A percentile compares a stretch with the other conserved stretches of the same genome.
Conservation (phyloP, 53 echinoderm and acorn worm genomes). For the Crossaster papposus region DNA sequence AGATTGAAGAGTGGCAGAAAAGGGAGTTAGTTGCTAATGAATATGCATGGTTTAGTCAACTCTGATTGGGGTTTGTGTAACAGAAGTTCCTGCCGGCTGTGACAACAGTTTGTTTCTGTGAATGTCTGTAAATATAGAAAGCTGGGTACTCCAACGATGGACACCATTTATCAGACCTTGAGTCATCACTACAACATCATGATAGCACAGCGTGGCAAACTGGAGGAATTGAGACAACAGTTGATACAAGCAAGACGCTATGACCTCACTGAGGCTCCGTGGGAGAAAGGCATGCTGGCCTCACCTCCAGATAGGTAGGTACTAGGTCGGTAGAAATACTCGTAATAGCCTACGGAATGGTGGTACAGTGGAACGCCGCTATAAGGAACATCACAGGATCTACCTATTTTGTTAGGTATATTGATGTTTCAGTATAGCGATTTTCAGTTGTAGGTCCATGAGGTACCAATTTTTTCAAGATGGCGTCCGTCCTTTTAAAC, state of each 20-base stretch:
- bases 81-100: too few relatives aligned
- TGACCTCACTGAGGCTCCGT: conserved; percentile 74
- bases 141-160: conserved; percentile 87
- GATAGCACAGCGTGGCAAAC: conserved; percentile 69
- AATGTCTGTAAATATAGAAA: conserved; percentile 57
- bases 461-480: too few relatives aligned
- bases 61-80: neutral
- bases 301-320: conserved; percentile 74
- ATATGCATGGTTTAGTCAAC: too few relatives aligned
- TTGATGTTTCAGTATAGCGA: too few relatives aligned
- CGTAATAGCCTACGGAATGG: neutral
- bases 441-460: too few relatives aligned
- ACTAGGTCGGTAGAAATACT: neutral
- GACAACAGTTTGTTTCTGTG: too few relatives aligned
- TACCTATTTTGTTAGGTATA: too few relatives aligned
- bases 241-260: conserved; percentile 73
- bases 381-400: too few relatives aligned
- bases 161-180: conserved; percentile 89
- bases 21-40: conserved; percentile 19
- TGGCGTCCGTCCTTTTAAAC: too few relatives aligned
- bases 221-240: conserved; percentile 74
- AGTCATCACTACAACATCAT: conserved; percentile 90
- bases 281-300: conserved; percentile 61
- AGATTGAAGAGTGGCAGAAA: conserved; percentile 58
- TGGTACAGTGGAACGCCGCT: neutral